Evolutionary conservation across 2,113 vertebrate species (phyloP), one percentile per base, ranked within the genome.

Genomic region (Verasper variegatus): DNA sequence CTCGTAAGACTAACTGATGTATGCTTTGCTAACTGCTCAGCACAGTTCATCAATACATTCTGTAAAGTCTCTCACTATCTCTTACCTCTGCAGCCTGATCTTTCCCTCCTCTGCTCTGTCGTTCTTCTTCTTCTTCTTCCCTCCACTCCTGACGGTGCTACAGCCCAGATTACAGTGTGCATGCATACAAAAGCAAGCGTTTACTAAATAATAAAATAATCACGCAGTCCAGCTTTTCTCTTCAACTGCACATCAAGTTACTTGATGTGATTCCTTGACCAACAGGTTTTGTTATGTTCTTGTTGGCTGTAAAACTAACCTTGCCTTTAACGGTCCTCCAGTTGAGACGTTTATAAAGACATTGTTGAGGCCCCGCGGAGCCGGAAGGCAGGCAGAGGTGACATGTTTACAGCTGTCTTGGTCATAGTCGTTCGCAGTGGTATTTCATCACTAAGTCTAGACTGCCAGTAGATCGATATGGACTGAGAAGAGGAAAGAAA

Each of bases 371-470:
- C 74, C 70, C 72, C 21, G 7, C 62, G 51, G 69, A 81, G 81
- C 70, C 57, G 35, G 70, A 55, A 78, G 81, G 71, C 82, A 57
- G 24, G 51, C 31, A n/a, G 52, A 74, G 66, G 77, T 78, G 83
- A 86, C 85, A 80, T 84, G 82, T 90, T 92, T 89, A 88, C 88
- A 80, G 68, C 84, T 54, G 74, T 81, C 71, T 67, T 65, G 78
- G 83, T 83, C 76, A 67, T 84, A 85, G 65, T 64, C 52, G 69
- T 85, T 82, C 81, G 69, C 68, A 85, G 71, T 76, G 72, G 71
- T 78, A 88, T 87, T 91, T 85, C 80, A 90, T 92, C 86, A 84
- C 72, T 49, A 60, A 72, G 86, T 87, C 87, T 45, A 76, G 73
- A 83, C 85, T 74, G 74, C 69, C 17, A 56, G 40, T 42, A 55